Evolutionary conservation across 1,140 invertebrate genomes (phyloP).

Genomic region (Cephus cinctus): DNA sequence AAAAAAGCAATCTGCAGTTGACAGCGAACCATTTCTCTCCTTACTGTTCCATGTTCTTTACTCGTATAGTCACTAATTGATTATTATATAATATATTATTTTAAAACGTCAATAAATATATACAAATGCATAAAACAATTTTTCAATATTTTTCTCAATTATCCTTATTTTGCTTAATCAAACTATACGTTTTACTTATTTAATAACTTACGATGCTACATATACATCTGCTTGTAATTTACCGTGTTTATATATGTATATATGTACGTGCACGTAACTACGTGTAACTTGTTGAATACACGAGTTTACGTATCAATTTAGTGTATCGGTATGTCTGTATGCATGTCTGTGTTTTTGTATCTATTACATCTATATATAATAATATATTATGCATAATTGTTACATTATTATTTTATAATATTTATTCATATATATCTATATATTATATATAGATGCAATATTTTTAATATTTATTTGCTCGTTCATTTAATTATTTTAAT

Average conservation of each 20-base stretch:
- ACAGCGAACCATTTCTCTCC: neutral
- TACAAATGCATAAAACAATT: constrained; percentile 48
- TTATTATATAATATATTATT: constrained; percentile 41
- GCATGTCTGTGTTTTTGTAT: no score
- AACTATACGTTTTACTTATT: constrained; percentile 44
- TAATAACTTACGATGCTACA: constrained; percentile 17
- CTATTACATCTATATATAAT: no score
- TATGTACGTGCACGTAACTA: no score
- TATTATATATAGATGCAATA: constrained; percentile 42
- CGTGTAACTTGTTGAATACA: no score
- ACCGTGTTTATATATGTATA: constrained; percentile 38
- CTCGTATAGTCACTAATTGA: no score
- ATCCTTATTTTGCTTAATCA: constrained; percentile 36
- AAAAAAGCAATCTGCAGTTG: no score
- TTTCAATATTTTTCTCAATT: constrained; percentile 31
- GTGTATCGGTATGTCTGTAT: no score
- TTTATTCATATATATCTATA: constrained; percentile 34
- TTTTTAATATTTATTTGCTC: constrained; percentile 44
- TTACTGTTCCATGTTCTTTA: constrained; percentile 3
- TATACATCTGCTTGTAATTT: constrained; percentile 19
- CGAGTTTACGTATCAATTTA: no score
- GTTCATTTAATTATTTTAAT: constrained; percentile 34
- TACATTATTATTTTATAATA: no score
- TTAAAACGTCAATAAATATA: constrained; percentile 48
- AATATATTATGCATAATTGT: no score